Evolutionary conservation across 2,113 vertebrate genomes (phyloP).

Genomic region (Orycteropus afer): DNA sequence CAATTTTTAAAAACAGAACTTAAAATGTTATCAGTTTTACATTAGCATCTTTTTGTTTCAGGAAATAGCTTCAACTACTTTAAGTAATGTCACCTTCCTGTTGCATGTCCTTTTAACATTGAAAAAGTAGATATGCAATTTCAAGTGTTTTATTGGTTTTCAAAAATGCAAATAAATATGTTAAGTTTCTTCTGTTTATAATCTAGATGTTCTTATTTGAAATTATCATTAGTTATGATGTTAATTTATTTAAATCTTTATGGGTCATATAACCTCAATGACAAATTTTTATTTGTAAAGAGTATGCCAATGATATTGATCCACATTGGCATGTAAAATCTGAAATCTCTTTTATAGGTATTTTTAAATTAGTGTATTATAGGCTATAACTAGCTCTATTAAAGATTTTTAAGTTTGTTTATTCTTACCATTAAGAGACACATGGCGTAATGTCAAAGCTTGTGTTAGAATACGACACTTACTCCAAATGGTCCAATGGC

Average conservation of each 20-base stretch:
- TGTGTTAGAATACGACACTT: neutral
- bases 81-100: neutral
- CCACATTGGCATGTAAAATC: neutral
- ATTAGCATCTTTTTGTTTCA: neutral
- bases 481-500: neutral
- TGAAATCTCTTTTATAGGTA: constrained; percentile 12
- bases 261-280: neutral
- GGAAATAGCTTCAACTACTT: neutral
- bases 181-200: neutral
- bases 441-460: neutral
- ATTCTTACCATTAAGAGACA: neutral
- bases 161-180: constrained; percentile 34
- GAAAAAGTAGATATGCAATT: neutral
- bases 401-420: neutral
- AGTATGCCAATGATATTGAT: neutral
- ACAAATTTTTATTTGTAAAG: constrained; percentile 6
- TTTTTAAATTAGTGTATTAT: neutral
- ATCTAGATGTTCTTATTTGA: constrained; percentile 18
- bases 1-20: neutral
- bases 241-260: constrained; percentile 55
- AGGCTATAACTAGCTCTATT: neutral
- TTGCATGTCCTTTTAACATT: neutral
- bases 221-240: constrained; percentile 2
- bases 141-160: neutral
- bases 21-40: neutral